Conservation (phyloP, 2,113 vertebrate genomes). For the Ellobius talpinus region DNA sequence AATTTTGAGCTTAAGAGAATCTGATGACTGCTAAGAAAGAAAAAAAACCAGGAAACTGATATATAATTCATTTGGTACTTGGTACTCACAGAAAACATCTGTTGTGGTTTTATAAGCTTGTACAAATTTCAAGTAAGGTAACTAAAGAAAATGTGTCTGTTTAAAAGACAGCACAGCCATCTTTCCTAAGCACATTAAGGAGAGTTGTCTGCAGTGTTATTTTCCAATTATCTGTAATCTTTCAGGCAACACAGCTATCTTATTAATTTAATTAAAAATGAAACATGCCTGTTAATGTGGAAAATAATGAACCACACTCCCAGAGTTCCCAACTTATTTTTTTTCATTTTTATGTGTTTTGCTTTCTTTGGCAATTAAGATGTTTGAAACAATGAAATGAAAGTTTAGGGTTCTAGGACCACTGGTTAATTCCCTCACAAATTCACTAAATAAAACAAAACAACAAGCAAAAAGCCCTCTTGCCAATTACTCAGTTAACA, state of each 20-base stretch:
- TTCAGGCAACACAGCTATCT: conserved; percentile 63
- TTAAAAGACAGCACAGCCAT: conserved; percentile 70
- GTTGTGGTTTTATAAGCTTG: conserved; percentile 78
- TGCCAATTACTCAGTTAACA: conserved; percentile 77
- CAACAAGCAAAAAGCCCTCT: conserved; percentile 22
- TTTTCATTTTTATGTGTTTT: conserved; percentile 31
- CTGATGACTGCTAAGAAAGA: conserved; percentile 65
- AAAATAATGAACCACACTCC: conserved; percentile 50
- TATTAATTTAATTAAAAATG: conserved; percentile 79
- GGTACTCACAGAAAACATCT: conserved; percentile 76
- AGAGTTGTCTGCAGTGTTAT: conserved; percentile 74
- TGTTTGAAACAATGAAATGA: conserved; percentile 76
- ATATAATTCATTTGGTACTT: conserved; percentile 78
- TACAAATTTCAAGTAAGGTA: conserved; percentile 78
- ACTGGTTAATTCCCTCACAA: conserved; percentile 79
- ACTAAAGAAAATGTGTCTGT: conserved; percentile 78
- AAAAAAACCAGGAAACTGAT: conserved; percentile 72
- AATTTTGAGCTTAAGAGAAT: conserved; percentile 66
- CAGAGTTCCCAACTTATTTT: conserved; percentile 58
- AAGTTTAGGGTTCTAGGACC: conserved; percentile 60
- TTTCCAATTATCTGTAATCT: conserved; percentile 78
- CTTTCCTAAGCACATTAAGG: conserved; percentile 72
- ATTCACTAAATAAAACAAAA: conserved; percentile 63
- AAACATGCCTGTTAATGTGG: conserved; percentile 71
- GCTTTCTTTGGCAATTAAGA: conserved; percentile 76